Evolutionary conservation across 2,888 invertebrate genomes (phyloP).

Genomic region (Seladonia tumulorum): DNA sequence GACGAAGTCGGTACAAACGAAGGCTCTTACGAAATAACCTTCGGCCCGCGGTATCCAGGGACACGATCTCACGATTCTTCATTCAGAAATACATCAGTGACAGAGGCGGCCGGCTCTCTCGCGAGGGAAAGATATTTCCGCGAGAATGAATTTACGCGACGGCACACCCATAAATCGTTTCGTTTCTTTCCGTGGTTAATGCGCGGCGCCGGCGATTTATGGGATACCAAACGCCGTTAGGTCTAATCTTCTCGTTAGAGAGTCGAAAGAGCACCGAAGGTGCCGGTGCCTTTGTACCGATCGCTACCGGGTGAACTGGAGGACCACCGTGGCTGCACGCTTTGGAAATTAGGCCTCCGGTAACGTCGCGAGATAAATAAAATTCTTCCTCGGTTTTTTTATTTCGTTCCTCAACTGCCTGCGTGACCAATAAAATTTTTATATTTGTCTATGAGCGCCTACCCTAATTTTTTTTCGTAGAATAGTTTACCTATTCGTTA

Average conservation of each 20-base stretch:
- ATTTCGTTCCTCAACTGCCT: neutral
- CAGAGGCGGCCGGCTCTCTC: constrained; percentile 21
- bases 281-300: constrained; percentile 57
- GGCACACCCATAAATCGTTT: constrained; percentile 58
- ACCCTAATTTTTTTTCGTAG: too few species aligned
- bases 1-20: constrained; percentile 14
- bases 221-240: constrained; percentile 59
- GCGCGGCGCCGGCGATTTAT: constrained; percentile 58
- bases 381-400: constrained; percentile 34
- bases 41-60: constrained; percentile 22
- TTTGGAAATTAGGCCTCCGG: constrained; percentile 27
- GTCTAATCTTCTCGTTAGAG: constrained; percentile 62
- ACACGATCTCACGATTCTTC: constrained; percentile 48
- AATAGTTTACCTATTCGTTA: too few species aligned
- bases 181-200: constrained; percentile 53
- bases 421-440: neutral
- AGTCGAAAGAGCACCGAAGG: constrained; percentile 36
- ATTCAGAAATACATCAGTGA: constrained; percentile 42
- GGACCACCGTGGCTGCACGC: constrained; percentile 29
- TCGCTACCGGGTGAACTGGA: constrained; percentile 46
- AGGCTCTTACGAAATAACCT: constrained; percentile 47
- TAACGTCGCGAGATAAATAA: constrained; percentile 29
- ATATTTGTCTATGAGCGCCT: neutral
- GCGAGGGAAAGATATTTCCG: constrained; percentile 60
- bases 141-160: constrained; percentile 62